A percentile compares a stretch with the other conserved stretches of the same genome.
These are phyloP conservation scores for Catostylus mosaicus DNA, from an alignment of 30 jellyfish, hydroid and myxozoan genomes.

Conservation along the genomic window DNA sequence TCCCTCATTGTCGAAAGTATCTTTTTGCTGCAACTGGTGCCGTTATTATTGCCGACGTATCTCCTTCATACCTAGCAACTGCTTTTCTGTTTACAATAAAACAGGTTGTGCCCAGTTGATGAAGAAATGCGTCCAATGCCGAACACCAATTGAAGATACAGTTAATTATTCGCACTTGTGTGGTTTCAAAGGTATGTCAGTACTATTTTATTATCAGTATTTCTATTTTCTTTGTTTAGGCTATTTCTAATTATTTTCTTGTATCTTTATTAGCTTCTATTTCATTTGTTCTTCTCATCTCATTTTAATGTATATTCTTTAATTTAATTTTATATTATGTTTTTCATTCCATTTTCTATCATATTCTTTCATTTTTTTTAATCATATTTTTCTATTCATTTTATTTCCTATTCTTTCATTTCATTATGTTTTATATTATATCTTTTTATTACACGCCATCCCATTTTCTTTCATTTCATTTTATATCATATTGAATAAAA, in stretches of 20 bases:
- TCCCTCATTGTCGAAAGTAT: not conserved
- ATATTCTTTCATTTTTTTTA: not conserved
- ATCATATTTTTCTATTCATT: not conserved
- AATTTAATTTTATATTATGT: too few relatives aligned
- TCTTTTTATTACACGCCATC: not conserved
- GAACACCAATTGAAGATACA: conserved; percentile 70
- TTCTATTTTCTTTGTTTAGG: not conserved
- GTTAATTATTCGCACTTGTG: conserved; percentile 55
- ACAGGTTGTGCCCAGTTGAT: conserved; percentile 85
- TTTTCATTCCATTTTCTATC: not conserved
- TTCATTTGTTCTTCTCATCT: not conserved
- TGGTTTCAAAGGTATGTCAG: conserved; percentile 65
- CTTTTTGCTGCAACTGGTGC: not conserved
- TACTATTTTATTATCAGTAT: not conserved
- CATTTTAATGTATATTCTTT: not conserved
- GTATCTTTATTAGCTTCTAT: not conserved
- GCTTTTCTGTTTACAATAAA: not conserved
- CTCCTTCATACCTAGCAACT: not conserved
- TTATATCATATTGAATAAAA: too few relatives aligned
- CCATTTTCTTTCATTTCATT: not conserved
- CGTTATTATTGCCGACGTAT: not conserved
- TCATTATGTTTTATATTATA: too few relatives aligned
- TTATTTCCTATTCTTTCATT: not conserved
- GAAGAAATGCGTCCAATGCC: conserved; percentile 93
- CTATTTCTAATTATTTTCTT: not conserved